Evolutionary conservation across 2,888 invertebrate species (phyloP).

Genomic region (Rhingia campestris): DNA sequence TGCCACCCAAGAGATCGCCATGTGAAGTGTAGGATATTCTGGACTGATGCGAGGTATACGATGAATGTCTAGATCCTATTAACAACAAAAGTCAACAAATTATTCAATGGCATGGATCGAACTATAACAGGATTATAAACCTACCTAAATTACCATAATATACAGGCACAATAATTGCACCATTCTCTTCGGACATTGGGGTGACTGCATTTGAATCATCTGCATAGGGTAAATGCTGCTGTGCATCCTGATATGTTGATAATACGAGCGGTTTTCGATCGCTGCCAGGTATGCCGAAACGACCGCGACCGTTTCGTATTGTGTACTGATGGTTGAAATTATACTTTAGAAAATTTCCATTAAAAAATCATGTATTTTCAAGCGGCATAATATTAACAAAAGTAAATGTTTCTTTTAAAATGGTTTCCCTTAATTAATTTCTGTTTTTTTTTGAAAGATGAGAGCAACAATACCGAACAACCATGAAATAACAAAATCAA

Average conservation of each 20-base stretch:
- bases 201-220: slow-evolving; percentile 99
- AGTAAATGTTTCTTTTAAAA: slow-evolving; percentile 4
- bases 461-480: slow-evolving; percentile 63
- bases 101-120: not conserved
- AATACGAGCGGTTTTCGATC: slow-evolving; percentile 96
- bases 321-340: slow-evolving; percentile 86
- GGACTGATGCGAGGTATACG: slow-evolving; percentile 97
- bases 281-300: slow-evolving; percentile 90
- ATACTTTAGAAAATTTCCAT: slow-evolving; percentile 65
- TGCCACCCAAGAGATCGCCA: slow-evolving; percentile 93
- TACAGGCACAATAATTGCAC: slow-evolving; percentile 95
- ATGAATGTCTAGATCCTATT: slow-evolving; percentile 93
- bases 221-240: slow-evolving; percentile 97
- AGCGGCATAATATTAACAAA: not conserved
- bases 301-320: slow-evolving; percentile 91
- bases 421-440: no score
- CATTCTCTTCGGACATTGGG: slow-evolving; percentile 98
- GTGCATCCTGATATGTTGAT: slow-evolving; percentile 96
- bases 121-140: slow-evolving; percentile 48
- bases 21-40: slow-evolving; percentile 97
- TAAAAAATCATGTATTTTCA: slow-evolving; percentile 29
- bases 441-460: slow-evolving; percentile 64
- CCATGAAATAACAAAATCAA: slow-evolving; percentile 50
- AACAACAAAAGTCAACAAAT: slow-evolving; percentile 5
- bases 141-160: slow-evolving; percentile 93